A percentile compares a stretch with the other conserved stretches of the same genome.
Conservation (phyloP, 2,797 vertebrate genomes). For the Neoniphon sammara region DNA sequence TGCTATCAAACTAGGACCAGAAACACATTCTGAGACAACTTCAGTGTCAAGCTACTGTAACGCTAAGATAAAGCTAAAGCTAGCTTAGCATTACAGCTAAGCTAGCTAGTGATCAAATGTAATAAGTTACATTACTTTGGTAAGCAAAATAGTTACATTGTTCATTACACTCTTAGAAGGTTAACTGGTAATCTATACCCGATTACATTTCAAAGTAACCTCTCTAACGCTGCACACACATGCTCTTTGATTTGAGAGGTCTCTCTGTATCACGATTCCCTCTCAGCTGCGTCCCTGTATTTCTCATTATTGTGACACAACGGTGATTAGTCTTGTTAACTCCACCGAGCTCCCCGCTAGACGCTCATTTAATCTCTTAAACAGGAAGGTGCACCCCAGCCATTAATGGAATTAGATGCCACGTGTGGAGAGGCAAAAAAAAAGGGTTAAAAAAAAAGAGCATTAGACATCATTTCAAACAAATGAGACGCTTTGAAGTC, state of each 20-base stretch:
- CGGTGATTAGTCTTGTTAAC: slow-evolving; percentile 30
- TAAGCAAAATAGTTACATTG: too few species aligned
- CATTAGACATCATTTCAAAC: slow-evolving; percentile 40
- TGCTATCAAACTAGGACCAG: too few species aligned
- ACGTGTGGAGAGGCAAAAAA: background rate
- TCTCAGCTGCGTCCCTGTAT: background rate
- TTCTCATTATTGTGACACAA: slow-evolving; percentile 25
- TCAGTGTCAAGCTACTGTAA: too few species aligned
- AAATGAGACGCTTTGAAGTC: slow-evolving; percentile 41
- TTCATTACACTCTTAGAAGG: too few species aligned
- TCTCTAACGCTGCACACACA: too few species aligned
- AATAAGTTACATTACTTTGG: too few species aligned
- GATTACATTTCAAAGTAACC: too few species aligned
- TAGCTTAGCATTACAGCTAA: too few species aligned
- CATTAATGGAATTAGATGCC: slow-evolving; percentile 39
- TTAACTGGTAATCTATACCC: too few species aligned
- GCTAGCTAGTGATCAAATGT: too few species aligned
- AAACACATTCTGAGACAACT: too few species aligned
- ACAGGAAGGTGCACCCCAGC: slow-evolving; percentile 13
- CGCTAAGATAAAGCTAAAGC: too few species aligned
- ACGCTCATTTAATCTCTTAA: slow-evolving; percentile 19
- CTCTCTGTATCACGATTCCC: background rate
- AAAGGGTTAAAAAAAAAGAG: background rate
- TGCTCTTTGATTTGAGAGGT: background rate
- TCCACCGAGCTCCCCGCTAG: background rate